A percentile compares a stretch with the other conserved stretches of the same genome.
These are phyloP conservation scores for Cheilosia grossa DNA, from an alignment of 2,888 invertebrate species.

Conservation along the genomic window DNA sequence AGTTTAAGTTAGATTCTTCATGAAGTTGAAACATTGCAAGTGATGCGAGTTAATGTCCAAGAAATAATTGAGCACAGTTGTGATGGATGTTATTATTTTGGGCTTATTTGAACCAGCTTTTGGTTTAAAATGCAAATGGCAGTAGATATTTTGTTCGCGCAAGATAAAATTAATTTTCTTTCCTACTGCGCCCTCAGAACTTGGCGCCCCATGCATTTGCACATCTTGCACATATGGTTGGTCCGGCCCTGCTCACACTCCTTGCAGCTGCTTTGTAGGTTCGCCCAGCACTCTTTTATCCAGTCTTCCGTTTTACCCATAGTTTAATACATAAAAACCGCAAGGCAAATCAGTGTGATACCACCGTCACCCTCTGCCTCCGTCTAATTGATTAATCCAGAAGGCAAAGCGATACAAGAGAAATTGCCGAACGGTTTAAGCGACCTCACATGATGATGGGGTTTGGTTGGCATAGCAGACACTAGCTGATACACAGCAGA, in stretches of 20 bases:
- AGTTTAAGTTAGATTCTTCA: too few relatives aligned
- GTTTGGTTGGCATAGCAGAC: conserved; percentile 36
- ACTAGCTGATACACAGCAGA: conserved; percentile 11
- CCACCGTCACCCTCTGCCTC: conserved; percentile 1
- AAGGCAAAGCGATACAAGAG: conserved; percentile 48
- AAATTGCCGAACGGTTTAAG: conserved; percentile 63
- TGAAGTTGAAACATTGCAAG: too few relatives aligned
- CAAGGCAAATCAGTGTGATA: conserved; percentile 50
- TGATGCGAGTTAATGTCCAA: too few relatives aligned
- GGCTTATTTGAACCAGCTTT: too few relatives aligned
- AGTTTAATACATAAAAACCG: conserved; percentile 44
- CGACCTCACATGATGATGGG: conserved; percentile 49
- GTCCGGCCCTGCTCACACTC: not conserved
- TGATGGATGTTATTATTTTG: too few relatives aligned
- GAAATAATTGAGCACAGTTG: too few relatives aligned
- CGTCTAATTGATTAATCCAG: conserved; percentile 66
- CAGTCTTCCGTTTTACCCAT: conserved; percentile 11
- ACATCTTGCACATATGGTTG: too few relatives aligned
- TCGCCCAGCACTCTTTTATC: not conserved
- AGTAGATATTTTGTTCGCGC: too few relatives aligned
- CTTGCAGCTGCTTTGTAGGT: not conserved
- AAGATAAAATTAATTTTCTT: too few relatives aligned
- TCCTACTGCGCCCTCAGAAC: too few relatives aligned
- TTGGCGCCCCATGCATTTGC: too few relatives aligned
- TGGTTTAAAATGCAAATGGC: too few relatives aligned